Evolutionary conservation across 2,797 vertebrate genomes (phyloP).

Genomic region (Eulemur coronatus): DNA sequence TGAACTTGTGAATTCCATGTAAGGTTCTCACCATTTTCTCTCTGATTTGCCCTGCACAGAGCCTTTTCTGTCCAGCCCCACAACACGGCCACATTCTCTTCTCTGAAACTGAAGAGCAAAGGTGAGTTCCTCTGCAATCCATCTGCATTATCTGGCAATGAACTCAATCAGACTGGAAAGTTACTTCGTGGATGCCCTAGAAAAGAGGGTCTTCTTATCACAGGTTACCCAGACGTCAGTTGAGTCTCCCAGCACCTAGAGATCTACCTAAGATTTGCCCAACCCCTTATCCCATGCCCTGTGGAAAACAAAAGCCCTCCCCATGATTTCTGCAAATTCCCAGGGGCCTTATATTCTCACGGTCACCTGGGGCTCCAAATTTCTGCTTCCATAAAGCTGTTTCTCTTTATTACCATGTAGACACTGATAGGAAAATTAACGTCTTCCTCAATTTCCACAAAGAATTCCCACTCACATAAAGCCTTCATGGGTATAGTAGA

Average conservation of each 20-base stretch:
- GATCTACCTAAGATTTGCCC: neutral
- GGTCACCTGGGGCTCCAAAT: neutral
- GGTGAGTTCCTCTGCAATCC: conserved; percentile 50
- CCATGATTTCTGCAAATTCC: neutral
- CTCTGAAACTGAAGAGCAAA: neutral
- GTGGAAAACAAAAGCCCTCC: neutral
- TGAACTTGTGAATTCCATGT: neutral
- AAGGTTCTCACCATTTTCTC: neutral
- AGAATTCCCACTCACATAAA: neutral
- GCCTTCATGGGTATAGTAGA: neutral
- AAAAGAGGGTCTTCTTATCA: neutral
- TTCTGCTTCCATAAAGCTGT: neutral
- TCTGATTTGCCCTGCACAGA: conserved; percentile 52
- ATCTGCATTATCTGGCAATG: neutral
- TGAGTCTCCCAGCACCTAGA: neutral
- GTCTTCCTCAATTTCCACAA: neutral
- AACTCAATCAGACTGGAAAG: neutral
- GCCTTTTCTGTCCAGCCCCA: neutral
- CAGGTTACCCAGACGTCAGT: neutral
- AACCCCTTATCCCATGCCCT: neutral
- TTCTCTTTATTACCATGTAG: neutral
- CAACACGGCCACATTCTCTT: neutral
- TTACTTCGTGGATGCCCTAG: neutral
- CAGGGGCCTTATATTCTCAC: neutral
- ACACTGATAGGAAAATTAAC: neutral